These are phyloP conservation scores for Argyresthia goedartella DNA, from an alignment of 2,888 invertebrate genomes.

Conservation along the genomic window DNA sequence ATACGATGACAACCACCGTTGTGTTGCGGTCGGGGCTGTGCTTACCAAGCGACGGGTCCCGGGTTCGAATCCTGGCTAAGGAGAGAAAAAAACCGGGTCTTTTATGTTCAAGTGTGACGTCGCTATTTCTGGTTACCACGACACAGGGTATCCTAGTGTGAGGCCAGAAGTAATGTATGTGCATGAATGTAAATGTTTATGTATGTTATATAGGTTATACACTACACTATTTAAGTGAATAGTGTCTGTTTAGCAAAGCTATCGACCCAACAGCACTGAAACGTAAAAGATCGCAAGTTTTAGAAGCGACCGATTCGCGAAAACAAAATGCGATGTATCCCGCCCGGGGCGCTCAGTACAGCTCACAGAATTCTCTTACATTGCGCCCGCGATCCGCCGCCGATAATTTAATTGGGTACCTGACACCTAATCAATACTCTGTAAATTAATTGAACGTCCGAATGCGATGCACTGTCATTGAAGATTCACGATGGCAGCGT, in stretches of 20 bases:
- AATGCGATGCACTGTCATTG: slow-evolving; percentile 52
- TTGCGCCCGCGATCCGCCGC: slow-evolving; percentile 29
- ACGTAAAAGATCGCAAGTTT: neutral
- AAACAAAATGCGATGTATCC: slow-evolving; percentile 37
- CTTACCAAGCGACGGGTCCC: no score
- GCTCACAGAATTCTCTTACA: slow-evolving; percentile 8
- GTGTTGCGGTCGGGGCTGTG: no score
- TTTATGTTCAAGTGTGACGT: no score
- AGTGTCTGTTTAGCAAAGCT: neutral
- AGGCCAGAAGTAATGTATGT: no score
- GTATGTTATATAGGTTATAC: no score
- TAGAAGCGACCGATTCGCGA: slow-evolving; percentile 19
- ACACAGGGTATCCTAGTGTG: no score
- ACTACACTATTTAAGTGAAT: neutral
- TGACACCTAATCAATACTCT: slow-evolving; percentile 62
- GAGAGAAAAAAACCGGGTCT: no score
- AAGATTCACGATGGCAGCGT: slow-evolving; percentile 20
- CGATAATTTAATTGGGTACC: slow-evolving; percentile 62
- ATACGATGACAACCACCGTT: no score
- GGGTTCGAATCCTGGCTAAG: no score
- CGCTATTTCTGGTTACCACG: no score
- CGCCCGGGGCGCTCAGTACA: slow-evolving; percentile 23
- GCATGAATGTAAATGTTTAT: no score
- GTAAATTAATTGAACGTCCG: slow-evolving; percentile 57
- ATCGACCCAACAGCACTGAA: neutral